Conservation (phyloP, 2,888 invertebrate genomes). For the Synergus gifuensis region DNA sequence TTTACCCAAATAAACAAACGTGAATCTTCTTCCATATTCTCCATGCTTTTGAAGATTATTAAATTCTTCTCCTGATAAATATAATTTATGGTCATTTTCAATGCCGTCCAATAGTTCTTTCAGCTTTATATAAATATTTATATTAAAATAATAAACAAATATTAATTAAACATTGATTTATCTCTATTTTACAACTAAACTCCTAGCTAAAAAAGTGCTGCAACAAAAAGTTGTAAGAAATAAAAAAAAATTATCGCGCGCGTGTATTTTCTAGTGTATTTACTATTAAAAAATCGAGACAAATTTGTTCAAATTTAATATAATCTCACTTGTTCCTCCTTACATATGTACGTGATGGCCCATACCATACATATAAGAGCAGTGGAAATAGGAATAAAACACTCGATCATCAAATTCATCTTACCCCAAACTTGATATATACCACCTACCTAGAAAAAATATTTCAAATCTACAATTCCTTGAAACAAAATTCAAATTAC, state of each 20-base stretch:
- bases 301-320: background rate
- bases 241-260: no score
- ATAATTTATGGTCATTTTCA: background rate
- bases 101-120: background rate
- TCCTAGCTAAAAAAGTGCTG: no score
- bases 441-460: background rate
- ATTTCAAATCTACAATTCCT: background rate
- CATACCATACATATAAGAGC: background rate
- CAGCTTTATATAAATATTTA: background rate
- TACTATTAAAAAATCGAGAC: no score
- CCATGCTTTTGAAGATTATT: background rate
- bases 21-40: slow-evolving; percentile 17
- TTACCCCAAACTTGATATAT: slow-evolving; percentile 27
- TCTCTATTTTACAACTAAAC: no score
- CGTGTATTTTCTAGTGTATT: no score
- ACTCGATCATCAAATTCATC: slow-evolving; percentile 25
- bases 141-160: background rate
- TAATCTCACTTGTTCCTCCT: slow-evolving; percentile 22
- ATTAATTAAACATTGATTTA: no score
- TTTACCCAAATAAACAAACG: slow-evolving; percentile 25
- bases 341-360: slow-evolving; percentile 15
- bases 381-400: slow-evolving; percentile 18
- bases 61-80: slow-evolving; percentile 8
- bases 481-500: background rate
- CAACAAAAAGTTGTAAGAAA: no score